Evolutionary conservation across 2,113 vertebrate species (phyloP).

Genomic region (Probosciger aterrimus): DNA sequence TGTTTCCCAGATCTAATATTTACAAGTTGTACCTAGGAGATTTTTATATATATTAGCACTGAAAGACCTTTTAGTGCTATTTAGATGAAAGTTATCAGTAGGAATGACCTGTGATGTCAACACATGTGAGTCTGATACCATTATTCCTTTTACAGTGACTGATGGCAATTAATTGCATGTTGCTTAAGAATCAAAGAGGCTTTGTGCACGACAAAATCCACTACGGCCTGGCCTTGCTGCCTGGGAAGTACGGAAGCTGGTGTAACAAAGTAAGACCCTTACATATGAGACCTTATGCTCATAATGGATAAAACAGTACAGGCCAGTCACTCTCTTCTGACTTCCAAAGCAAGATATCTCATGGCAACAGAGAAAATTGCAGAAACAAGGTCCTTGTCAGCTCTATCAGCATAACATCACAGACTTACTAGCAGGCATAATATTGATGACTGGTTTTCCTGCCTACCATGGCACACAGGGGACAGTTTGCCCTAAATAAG

Average conservation of each 20-base stretch:
- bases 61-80: background rate
- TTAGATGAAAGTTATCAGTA: background rate
- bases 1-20: background rate
- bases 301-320: background rate
- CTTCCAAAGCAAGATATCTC: background rate
- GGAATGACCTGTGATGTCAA: background rate
- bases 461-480: background rate
- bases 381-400: background rate
- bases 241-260: background rate
- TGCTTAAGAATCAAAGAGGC: background rate
- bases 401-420: background rate
- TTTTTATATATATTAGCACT: background rate
- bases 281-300: background rate
- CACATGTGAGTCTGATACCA: rapidly evolving
- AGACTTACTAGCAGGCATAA: background rate
- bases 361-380: background rate
- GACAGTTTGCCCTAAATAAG: background rate
- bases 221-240: background rate
- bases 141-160: background rate
- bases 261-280: background rate
- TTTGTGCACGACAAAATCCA: background rate
- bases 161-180: background rate
- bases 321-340: background rate
- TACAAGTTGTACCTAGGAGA: background rate
- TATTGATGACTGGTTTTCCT: background rate